Percentiles rank a stretch among this genome's conserved stretches.
Conservation (phyloP, 2,888 invertebrate genomes). For the Pseudococcus viburni region DNA sequence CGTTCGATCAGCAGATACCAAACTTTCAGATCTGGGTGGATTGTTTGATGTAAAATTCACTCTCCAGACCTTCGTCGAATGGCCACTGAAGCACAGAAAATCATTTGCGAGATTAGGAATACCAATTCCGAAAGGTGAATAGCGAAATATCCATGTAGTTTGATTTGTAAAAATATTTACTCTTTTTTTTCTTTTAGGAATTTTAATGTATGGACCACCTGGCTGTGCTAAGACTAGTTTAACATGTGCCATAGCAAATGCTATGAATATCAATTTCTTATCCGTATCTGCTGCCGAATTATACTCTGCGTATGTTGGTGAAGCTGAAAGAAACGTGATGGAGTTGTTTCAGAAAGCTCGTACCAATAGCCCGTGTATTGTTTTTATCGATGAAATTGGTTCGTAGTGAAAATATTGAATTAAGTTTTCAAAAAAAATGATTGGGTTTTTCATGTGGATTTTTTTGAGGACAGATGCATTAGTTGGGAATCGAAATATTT, state of each 20-base stretch:
- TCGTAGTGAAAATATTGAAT: constrained; percentile 61
- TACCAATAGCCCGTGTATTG: constrained; percentile 75
- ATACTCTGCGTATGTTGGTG: constrained; percentile 79
- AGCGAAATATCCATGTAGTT: background rate
- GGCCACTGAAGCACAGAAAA: constrained; percentile 75
- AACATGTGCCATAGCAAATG: constrained; percentile 75
- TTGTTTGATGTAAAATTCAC: constrained; percentile 74
- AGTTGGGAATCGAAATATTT: constrained; percentile 72
- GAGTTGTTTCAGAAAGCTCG: constrained; percentile 77
- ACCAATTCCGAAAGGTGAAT: constrained; percentile 74
- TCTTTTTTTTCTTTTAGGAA: constrained; percentile 71
- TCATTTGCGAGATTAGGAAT: constrained; percentile 75
- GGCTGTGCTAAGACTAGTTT: constrained; percentile 79
- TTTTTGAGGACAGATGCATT: constrained; percentile 72
- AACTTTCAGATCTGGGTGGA: constrained; percentile 75
- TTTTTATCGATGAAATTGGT: constrained; percentile 79
- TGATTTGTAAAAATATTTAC: background rate
- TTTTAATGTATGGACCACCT: constrained; percentile 78
- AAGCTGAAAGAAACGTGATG: constrained; percentile 76
- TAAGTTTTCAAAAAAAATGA: background rate
- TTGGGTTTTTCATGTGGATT: background rate
- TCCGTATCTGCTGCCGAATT: constrained; percentile 75
- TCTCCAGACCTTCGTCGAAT: constrained; percentile 75
- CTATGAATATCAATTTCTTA: constrained; percentile 74
- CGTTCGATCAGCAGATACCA: constrained; percentile 71